Conservation (phyloP, 2,797 vertebrate species). For the Pterois miles region DNA sequence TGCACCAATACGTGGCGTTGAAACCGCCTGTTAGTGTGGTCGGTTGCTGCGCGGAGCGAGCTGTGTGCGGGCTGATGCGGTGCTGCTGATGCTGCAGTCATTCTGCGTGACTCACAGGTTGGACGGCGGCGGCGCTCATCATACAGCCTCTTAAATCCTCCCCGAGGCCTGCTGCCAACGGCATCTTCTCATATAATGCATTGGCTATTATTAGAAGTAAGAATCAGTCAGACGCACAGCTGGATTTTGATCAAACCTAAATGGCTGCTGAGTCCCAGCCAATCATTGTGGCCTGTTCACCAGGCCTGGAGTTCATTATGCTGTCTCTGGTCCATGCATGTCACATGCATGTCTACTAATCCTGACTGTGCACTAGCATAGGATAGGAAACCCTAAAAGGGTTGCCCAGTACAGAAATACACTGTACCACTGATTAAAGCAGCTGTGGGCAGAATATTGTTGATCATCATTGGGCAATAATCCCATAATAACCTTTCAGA, state of each 20-base stretch:
- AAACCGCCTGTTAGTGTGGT: not conserved
- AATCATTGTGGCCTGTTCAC: not conserved
- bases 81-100: constrained; percentile 56
- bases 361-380: not conserved
- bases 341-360: not conserved
- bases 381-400: not conserved
- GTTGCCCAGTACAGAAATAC: not conserved
- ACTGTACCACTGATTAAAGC: too few species aligned
- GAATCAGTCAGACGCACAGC: not conserved
- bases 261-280: not conserved
- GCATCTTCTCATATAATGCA: not conserved
- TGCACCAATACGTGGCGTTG: fast-evolving
- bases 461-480: too few species aligned
- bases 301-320: not conserved
- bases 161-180: not conserved
- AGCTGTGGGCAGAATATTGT: too few species aligned
- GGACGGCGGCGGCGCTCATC: constrained; percentile 3
- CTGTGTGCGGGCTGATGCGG: constrained; percentile 22
- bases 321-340: not conserved
- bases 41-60: too few species aligned
- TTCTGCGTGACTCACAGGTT: constrained; percentile 61
- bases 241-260: not conserved
- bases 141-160: not conserved
- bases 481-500: too few species aligned
- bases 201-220: not conserved